A percentile compares a stretch with the other conserved stretches of the same genome.
These are phyloP conservation scores for Brachylomia viminalis DNA, from an alignment of 2,888 invertebrate species.

Conservation along the genomic window DNA sequence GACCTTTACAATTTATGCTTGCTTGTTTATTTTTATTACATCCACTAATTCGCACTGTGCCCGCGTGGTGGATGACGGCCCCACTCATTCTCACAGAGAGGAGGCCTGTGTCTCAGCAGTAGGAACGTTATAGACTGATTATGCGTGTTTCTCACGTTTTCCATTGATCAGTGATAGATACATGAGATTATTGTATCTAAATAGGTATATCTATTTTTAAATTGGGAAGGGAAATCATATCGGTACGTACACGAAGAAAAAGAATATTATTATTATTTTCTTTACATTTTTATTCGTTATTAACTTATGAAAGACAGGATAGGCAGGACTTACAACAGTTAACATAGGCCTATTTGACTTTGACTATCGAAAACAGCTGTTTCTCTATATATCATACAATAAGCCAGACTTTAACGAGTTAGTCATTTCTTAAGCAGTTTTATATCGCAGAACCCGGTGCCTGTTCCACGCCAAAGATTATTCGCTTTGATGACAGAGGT, in stretches of 20 bases:
- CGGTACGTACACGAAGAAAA: too few species aligned
- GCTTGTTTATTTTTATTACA: too few species aligned
- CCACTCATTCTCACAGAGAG: background rate
- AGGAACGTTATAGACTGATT: background rate
- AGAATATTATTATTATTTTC: background rate
- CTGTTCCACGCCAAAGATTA: background rate
- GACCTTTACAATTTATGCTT: too few species aligned
- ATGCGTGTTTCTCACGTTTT: background rate
- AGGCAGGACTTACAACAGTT: background rate
- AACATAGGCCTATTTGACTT: background rate
- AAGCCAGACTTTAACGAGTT: background rate
- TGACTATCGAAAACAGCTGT: background rate
- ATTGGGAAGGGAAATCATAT: background rate
- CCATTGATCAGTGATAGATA: too few species aligned
- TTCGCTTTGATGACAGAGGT: background rate
- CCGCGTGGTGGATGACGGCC: background rate
- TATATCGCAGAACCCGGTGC: background rate
- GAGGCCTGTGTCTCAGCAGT: background rate
- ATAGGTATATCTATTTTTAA: too few species aligned
- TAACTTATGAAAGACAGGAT: background rate
- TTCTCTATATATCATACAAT: background rate
- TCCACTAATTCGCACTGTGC: background rate
- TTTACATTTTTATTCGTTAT: background rate
- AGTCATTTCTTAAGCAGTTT: background rate
- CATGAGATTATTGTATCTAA: too few species aligned